Evolutionary conservation across 2,888 invertebrate genomes (phyloP), one percentile per base, ranked within the genome.

Genomic region (Diploptera punctata): DNA sequence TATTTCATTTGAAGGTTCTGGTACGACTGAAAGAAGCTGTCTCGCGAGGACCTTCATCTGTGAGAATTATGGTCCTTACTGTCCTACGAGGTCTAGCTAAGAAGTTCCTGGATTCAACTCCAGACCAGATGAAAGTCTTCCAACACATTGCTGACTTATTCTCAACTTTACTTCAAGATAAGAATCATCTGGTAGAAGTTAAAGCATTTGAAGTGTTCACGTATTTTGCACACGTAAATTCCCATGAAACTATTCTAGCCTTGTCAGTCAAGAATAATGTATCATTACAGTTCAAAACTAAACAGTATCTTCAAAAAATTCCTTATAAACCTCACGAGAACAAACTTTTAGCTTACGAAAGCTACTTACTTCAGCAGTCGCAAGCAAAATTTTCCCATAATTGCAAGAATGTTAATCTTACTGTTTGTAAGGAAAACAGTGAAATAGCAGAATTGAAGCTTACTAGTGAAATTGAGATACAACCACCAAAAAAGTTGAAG

Each of bases 161-260:
- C n/a, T 19, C 74, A 1, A 10, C 26, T 9, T 49, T 74, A 5
- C 67, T 74, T n/a, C 44, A 70, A 67, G 74, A 74, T 21, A 16
- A 31, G 24, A 67, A 70, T 43, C 26, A 54, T 16, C 16, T 74
- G 13, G 74, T 74, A 7, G 43, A 49, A 21, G 67, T 72, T 29
- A 70, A 43, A 7, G 43, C 72, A 2, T 29, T 74, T 10, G 70
- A 74, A 60, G 54, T 52, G 24, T 74, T 74, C 65, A 69, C 65
- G 31, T 74, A 72, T 61, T 74, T 74, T 61, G 74, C 74, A 26
- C 71, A 72, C 43, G 69, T 74, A 13, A 74, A 68, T n/a, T 29
- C 47, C 16, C 74, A 74, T 54, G 72, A 69, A 61, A n/a, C 52
- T 5, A 72, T 74, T 31, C 52, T 74, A 3, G 60, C 47, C 18